phyloP scores from a whole-genome alignment of 2,888 invertebrate species.

The Athalia rosae region DNA sequence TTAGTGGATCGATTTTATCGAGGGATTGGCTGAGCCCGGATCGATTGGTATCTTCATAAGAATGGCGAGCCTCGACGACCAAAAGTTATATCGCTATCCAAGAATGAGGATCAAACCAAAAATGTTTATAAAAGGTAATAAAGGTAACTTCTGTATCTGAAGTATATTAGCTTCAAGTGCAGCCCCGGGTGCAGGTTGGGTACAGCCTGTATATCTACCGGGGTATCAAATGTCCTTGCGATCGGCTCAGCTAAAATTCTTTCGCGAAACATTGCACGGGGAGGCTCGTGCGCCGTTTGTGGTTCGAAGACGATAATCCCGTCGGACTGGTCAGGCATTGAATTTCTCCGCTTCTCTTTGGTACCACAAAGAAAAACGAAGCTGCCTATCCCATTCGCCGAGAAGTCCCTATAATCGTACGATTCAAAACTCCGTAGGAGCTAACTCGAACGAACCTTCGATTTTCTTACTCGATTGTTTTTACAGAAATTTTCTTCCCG shows the following conservation, averaged over 20 bases:
- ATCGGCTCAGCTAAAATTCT: conserved; percentile 27
- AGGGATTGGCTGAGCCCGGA: conserved; percentile 7
- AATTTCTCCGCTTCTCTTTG: conserved; percentile 5
- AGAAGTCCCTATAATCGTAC: conserved; percentile 1
- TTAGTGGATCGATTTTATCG: background rate
- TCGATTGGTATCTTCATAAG: conserved; percentile 21
- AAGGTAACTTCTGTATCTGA: background rate
- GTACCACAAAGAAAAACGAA: no score
- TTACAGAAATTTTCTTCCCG: no score
- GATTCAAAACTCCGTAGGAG: background rate
- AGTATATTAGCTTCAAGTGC: background rate
- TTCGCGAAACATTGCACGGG: background rate
- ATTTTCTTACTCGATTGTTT: no score
- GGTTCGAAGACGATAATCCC: conserved; percentile 21
- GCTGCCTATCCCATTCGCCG: conserved; percentile 6
- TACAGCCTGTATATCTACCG: conserved; percentile 4
- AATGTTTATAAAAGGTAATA: no score
- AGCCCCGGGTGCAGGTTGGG: background rate
- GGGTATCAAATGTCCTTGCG: conserved; percentile 23
- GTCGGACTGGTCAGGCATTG: conserved; percentile 26
- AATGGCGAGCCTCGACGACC: conserved; percentile 17
- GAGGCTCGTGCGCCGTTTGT: conserved; percentile 39
- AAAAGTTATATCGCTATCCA: background rate
- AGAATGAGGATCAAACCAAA: no score
- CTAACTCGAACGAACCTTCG: background rate